Base-by-base conservation (phyloP, 2,113 vertebrate genomes). In the Hyaena hyaena region DNA sequence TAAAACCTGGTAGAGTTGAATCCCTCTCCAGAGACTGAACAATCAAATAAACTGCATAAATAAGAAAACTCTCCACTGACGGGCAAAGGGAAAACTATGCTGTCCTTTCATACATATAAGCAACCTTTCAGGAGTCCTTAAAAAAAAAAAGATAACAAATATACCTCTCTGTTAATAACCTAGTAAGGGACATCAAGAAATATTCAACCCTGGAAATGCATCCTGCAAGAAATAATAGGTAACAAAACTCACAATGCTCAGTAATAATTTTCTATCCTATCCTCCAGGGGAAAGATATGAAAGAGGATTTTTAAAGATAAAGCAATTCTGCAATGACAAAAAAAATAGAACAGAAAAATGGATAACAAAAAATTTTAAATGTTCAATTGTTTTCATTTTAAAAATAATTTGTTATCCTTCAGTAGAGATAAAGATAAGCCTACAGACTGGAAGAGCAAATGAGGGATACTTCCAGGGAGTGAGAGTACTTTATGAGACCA, bases 111-210 rank as follows among this genome's bases (percentile, higher is more conserved):
- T 28, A 69, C 5, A 77, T 33, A 43, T 55, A 88, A 94, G 33
- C 69, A 86, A 83, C 50, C 55, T 88, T 95, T 81, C 35, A 50
- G 66, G 48, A 92, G 82, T 88, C 16, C 28, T 82, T 39, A 33
- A 23, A 33, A 12, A 77, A 24, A 61, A 45, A 26, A 39, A 21
- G 7, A 28, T 39, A 9, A 85, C 9, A 73, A 82, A 81, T 55
- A 4, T 48, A 33, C 50, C 17, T 73, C 35, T 95, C 39, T 63
- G 23, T 87, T 87, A 92, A 96, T 87, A 97, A 81, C 45, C 55
- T 93, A 88, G 53, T 83, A 91, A 96, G 28, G 19, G 9, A 50
- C 39, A 97, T 65, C 1, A 93, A 96, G 71, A 88, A 79, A 61
- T 86, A 35, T 48, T 87, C 23, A 63, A 14, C 33, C 24, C 24